Conservation (phyloP, 2,888 invertebrate species). For the Erebia ligea region DNA sequence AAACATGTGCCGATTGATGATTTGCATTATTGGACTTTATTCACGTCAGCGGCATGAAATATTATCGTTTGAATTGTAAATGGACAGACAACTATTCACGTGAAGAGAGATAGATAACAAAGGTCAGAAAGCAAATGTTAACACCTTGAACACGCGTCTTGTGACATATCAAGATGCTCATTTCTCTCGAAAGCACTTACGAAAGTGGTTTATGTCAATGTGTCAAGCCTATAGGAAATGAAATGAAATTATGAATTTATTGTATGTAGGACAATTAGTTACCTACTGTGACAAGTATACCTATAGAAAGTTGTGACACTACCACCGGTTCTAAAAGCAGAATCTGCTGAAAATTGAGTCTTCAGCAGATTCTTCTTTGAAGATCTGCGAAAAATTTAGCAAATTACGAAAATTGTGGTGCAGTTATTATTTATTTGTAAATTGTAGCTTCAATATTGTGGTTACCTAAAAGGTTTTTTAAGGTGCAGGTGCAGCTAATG, state of each 20-base stretch:
- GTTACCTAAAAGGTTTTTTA: not conserved
- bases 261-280: no score
- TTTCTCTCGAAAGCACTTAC: not conserved
- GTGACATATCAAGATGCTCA: not conserved
- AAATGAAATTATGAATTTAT: no score
- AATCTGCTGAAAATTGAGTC: no score
- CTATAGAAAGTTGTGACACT: no score
- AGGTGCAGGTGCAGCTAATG: not conserved
- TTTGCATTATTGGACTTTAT: slow-evolving; percentile 16
- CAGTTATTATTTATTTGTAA: no score
- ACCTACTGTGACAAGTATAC: no score
- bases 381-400: no score
- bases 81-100: slow-evolving; percentile 1
- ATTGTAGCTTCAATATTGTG: not conserved
- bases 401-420: no score
- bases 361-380: no score
- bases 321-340: no score
- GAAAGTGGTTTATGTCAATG: not conserved
- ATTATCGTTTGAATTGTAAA: slow-evolving; percentile 5
- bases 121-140: slow-evolving; percentile 2
- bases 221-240: no score
- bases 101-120: slow-evolving; percentile 7
- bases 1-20: not conserved
- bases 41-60: slow-evolving; percentile 1
- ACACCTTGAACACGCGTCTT: not conserved